Conservation (phyloP, 2,113 vertebrate genomes). For the Onychostruthus taczanowskii region DNA sequence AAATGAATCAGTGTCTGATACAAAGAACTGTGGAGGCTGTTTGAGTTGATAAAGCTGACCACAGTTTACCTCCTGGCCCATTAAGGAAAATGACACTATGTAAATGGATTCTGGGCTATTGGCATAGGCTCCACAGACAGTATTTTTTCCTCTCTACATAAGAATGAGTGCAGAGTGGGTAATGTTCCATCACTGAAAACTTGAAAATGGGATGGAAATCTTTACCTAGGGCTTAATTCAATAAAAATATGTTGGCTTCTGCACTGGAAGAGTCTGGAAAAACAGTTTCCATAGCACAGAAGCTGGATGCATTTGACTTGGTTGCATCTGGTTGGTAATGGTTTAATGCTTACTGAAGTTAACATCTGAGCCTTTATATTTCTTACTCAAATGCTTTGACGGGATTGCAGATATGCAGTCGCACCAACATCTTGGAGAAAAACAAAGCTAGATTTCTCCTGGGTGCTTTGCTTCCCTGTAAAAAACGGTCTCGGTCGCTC, state of each 20-base stretch:
- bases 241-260: slow-evolving; percentile 61
- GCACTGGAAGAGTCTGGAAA: slow-evolving; percentile 46
- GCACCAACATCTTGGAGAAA: not conserved
- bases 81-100: slow-evolving; percentile 18
- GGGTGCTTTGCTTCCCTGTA: slow-evolving; percentile 20
- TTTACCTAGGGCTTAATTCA: slow-evolving; percentile 28
- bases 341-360: slow-evolving; percentile 45
- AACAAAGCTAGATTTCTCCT: not conserved
- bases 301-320: slow-evolving; percentile 30
- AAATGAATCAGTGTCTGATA: not conserved
- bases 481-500: not conserved
- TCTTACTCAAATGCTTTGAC: not conserved
- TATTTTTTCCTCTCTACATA: not conserved
- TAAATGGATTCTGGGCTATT: slow-evolving; percentile 26
- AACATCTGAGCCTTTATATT: slow-evolving; percentile 33
- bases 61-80: slow-evolving; percentile 1
- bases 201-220: slow-evolving; percentile 53
- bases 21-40: not conserved
- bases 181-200: not conserved
- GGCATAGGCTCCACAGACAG: not conserved
- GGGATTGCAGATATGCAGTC: slow-evolving; percentile 26
- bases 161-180: not conserved
- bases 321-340: slow-evolving; percentile 23
- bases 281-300: slow-evolving; percentile 43
- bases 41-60: slow-evolving; percentile 7